Conservation (phyloP, 2,797 vertebrate species). For the Morus bassanus region DNA sequence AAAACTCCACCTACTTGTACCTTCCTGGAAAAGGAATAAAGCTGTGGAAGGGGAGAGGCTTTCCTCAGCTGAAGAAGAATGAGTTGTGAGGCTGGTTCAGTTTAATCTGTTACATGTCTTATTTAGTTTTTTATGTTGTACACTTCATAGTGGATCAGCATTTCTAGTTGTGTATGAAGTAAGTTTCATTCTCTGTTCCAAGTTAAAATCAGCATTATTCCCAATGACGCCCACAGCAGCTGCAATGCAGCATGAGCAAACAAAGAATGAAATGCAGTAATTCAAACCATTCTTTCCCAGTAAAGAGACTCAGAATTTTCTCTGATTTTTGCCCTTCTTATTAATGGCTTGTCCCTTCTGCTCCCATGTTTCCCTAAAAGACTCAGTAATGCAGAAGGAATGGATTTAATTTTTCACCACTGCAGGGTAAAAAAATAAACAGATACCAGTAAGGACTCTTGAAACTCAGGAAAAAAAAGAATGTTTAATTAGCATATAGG, state of each 20-base stretch:
- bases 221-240: not conserved
- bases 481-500: slow-evolving; percentile 72
- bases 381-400: not conserved
- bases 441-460: not conserved
- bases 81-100: not conserved
- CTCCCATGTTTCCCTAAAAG: not conserved
- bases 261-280: not conserved
- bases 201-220: not conserved
- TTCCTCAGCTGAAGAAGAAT: not conserved
- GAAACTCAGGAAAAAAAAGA: slow-evolving; percentile 25
- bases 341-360: not conserved
- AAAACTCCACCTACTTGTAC: not conserved
- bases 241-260: not conserved
- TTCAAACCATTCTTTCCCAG: not conserved
- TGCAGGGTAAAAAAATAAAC: not conserved
- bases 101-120: not conserved
- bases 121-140: not conserved
- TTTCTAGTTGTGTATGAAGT: not conserved
- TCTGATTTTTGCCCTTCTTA: not conserved
- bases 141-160: not conserved
- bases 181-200: not conserved
- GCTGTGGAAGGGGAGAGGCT: not conserved
- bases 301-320: not conserved
- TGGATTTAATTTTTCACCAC: not conserved
- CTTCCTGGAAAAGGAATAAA: not conserved